Conservation (phyloP, 2,888 invertebrate species). For the Tipula lateralis region DNA sequence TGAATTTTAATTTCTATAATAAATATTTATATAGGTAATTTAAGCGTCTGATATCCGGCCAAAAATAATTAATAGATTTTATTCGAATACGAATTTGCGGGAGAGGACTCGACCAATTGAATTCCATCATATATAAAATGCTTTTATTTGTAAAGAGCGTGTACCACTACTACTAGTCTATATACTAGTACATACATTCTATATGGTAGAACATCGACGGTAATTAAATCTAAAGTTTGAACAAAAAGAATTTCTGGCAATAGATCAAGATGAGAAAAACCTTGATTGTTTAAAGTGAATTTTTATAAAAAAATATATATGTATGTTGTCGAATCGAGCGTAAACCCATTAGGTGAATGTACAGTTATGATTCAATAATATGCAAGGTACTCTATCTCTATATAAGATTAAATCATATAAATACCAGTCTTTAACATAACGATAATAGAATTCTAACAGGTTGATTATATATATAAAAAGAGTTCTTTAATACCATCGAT, state of each 20-base stretch:
- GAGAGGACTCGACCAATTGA: not conserved
- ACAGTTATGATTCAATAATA: not conserved
- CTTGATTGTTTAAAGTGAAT: constrained; percentile 26
- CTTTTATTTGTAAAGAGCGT: not conserved
- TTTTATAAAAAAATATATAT: not conserved
- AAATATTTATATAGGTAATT: constrained; percentile 24
- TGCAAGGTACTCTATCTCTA: not conserved
- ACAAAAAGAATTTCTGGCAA: not conserved
- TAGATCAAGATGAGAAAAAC: not conserved
- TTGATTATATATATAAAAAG: not conserved
- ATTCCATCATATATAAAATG: not conserved
- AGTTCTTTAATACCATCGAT: not conserved
- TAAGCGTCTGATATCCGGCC: not conserved
- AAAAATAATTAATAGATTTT: not conserved
- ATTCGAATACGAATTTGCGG: not conserved
- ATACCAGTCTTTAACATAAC: not conserved
- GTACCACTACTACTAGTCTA: not conserved
- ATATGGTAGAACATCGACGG: not conserved
- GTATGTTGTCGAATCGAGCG: not conserved
- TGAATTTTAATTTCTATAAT: not conserved
- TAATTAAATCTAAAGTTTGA: not conserved
- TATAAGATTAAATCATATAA: too few relatives aligned
- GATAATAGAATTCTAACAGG: not conserved
- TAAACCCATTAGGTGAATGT: not conserved
- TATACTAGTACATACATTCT: too few relatives aligned